Conservation (phyloP, 2,888 invertebrate genomes). For the Tenthredo livida region DNA sequence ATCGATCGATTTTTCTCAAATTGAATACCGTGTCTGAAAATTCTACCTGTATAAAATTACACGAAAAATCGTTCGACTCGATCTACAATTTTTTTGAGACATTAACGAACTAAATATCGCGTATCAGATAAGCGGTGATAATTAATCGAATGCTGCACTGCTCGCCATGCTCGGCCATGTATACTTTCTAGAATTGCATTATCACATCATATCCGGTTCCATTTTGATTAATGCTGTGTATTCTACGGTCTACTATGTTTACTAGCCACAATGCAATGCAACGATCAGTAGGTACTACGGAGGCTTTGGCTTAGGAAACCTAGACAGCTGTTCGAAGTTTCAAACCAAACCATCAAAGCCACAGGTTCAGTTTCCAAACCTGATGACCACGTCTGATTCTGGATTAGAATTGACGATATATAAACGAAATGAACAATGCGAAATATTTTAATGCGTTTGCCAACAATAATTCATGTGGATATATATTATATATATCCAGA, state of each 20-base stretch:
- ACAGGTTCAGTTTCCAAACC: neutral
- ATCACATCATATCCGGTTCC: constrained; percentile 8
- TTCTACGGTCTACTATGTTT: neutral
- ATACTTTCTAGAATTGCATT: constrained; percentile 4
- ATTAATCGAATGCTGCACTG: neutral
- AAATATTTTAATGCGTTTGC: neutral
- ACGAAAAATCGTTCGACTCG: neutral
- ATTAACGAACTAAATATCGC: neutral
- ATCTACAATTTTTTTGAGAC: neutral
- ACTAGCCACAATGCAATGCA: constrained; percentile 33
- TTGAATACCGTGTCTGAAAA: neutral
- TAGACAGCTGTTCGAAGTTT: constrained; percentile 28
- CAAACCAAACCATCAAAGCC: neutral
- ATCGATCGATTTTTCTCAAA: neutral
- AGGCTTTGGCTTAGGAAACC: neutral
- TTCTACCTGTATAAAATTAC: neutral
- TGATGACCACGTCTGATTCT: neutral
- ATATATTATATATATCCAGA: neutral
- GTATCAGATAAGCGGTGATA: neutral
- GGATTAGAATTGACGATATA: neutral
- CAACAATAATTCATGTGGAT: neutral
- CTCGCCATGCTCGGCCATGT: neutral
- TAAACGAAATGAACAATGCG: neutral
- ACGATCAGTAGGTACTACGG: neutral
- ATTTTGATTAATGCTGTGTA: constrained; percentile 33